Base-by-base conservation (phyloP, 1,140 invertebrate species). In the Cheumatopsyche charites region DNA sequence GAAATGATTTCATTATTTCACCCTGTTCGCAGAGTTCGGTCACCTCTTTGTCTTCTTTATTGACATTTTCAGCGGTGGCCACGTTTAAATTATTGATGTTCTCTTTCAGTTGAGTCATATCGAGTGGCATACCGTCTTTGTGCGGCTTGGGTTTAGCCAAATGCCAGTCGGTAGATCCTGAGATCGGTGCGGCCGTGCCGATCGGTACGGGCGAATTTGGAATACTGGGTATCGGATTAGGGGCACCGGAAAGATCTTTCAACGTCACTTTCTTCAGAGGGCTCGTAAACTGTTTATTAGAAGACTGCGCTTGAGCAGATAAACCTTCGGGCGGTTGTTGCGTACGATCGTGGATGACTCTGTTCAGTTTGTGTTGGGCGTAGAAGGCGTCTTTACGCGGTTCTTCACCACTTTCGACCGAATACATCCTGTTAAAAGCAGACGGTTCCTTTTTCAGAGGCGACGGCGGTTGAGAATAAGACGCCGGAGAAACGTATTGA, bases 371-470 rank as follows among this genome's bases (percentile, higher is more conserved):
- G 70, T 82, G 78, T 6, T 74, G 73, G 62, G 70, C 62, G 49
- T 74, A 73, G 41, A 70, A 71, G 15, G 73, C 75, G 58, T 78
- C 78, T 67, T 79, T 74, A 52, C 78, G 76, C 7, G 72, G 74
- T 21, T 79, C 78, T 25, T 73, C 75, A 43, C 45, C 11, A 21
- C 45, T 36, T 25, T 74, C 73, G 43, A 63, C 75, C 43, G 71
- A 78, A 74, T 55, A 73, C 75, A 49, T 77, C 66, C 72, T 26
- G 47, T 65, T 76, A 36, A 87, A 86, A 1, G 87, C 83, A 7
- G 86, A 85, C 11, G 81, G 80, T 72, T 90, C 89, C 80, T 89
- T 90, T 65, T 86, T 86, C 80, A 90, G 85, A 13, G 89, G 90
- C 6, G 90, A 90, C 29, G 88, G 88, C 1, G 89, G 88, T 77